Evolutionary conservation across 2,113 vertebrate genomes (phyloP), one percentile per base, ranked within the genome.

Genomic region (Lycocorax pyrrhopterus): DNA sequence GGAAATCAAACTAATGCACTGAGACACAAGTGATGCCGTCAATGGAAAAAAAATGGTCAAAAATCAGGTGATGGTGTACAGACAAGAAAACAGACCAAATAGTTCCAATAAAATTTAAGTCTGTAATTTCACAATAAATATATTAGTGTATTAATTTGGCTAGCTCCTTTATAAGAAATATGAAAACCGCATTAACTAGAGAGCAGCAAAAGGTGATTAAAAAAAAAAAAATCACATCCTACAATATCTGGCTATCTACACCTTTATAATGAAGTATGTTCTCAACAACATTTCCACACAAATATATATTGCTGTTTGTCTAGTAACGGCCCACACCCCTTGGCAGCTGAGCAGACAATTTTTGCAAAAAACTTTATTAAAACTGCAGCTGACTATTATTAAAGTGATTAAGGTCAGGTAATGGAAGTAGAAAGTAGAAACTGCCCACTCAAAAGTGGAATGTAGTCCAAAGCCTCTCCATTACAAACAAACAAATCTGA

Each of bases 361-460:
- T 80, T 39, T 60, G 41, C 52, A 67, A 59, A 84, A 81, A 39
- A 26, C 16, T 58, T 84, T 14, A 96, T 89, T 90, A 92, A 89
- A 93, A 85, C 62, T 44, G 49, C 53, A 79, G 63, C 55, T 95
- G 71, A 79, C 23, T 80, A 59, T 33, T 59, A 90, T 29, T 76
- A 77, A 82, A 79, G n/a, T 3, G 6, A n/a, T 33, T 26, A 73
- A 71, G 7, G 30, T 39, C 64, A 90, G 35, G 23, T 74, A 75
- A 90, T 15, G 20, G 51, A 89, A 47, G 22, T 23, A 47, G 22
- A 47, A 43, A 30, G 10, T 0, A 87, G 55, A 67, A 90, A 88
- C 78, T 87, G 71, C 82, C 87, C 62, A 82, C 89, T 91, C 80
- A 64, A 33, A 74, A 93, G n/a, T 32, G 46, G 46, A 90, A 94